A percentile compares a stretch with the other conserved stretches of the same genome.
These are phyloP conservation scores for Myopa testacea DNA, from an alignment of 2,888 invertebrate species.

Conservation along the genomic window DNA sequence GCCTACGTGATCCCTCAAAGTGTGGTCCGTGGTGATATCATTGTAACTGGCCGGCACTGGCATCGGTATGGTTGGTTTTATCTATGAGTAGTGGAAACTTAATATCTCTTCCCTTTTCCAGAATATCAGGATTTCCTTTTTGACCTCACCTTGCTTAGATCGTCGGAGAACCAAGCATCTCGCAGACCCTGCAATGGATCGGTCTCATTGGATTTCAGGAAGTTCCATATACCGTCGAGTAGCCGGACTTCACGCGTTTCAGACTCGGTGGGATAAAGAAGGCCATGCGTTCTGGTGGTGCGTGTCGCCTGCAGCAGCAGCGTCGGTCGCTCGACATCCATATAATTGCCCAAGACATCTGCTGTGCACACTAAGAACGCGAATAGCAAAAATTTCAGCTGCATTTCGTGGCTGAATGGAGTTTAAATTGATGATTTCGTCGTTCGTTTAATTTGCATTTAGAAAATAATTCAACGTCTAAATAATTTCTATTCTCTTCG, in stretches of 20 bases:
- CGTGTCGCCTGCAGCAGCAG: background rate
- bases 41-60: conserved; percentile 97
- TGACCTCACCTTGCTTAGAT: conserved; percentile 74
- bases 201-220: conserved; percentile 77
- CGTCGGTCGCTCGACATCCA: background rate
- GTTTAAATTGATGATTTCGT: background rate
- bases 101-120: too few species aligned
- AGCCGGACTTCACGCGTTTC: conserved; percentile 82
- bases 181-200: conserved; percentile 79
- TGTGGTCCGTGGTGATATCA: conserved; percentile 85
- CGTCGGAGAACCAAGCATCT: conserved; percentile 80
- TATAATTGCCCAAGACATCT: background rate
- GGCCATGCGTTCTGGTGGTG: conserved; percentile 53
- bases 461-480: background rate
- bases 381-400: background rate
- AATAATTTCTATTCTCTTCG: background rate
- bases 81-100: conserved; percentile 27
- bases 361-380: background rate
- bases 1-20: conserved; percentile 92
- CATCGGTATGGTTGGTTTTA: conserved; percentile 81
- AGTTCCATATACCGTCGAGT: conserved; percentile 93
- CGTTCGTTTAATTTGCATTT: background rate
- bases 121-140: background rate
- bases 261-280: conserved; percentile 73
- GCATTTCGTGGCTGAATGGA: background rate